These are phyloP conservation scores for Drosophila bocqueti DNA, from an alignment of 1,140 invertebrate species.

Conservation along the genomic window DNA sequence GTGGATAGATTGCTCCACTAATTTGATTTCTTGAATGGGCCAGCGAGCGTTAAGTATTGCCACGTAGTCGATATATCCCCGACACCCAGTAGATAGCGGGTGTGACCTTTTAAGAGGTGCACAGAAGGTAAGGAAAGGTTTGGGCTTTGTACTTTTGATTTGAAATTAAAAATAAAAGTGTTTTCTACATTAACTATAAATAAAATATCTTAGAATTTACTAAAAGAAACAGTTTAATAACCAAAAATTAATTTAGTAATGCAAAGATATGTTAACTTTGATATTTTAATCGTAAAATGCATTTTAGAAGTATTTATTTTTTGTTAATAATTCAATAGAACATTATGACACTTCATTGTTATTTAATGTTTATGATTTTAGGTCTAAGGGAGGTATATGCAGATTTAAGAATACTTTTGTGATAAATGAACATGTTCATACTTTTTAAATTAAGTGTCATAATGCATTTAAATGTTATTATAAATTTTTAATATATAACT, in stretches of 20 bases:
- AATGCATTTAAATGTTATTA: no score
- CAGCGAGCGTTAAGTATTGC: constrained; percentile 62
- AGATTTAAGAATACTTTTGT: no score
- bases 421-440: no score
- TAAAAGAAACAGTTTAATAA: background rate
- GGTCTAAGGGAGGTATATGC: no score
- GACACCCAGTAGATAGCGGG: constrained; percentile 31
- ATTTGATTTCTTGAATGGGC: constrained; percentile 78
- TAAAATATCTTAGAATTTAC: background rate
- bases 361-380: background rate
- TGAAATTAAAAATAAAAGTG: background rate
- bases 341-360: background rate
- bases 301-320: background rate
- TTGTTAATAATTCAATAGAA: background rate
- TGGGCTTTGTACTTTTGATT: background rate
- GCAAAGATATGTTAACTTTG: background rate
- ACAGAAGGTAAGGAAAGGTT: background rate
- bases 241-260: background rate
- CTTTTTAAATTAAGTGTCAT: no score
- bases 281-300: background rate
- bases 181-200: no score
- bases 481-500: no score
- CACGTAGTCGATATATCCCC: constrained; percentile 56
- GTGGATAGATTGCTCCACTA: constrained; percentile 73
- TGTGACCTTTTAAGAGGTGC: background rate